Percentiles rank a stretch among this genome's conserved stretches.
Evolutionary conservation across 2,888 invertebrate species (phyloP).

Genomic region (Tiliacea aurago): DNA sequence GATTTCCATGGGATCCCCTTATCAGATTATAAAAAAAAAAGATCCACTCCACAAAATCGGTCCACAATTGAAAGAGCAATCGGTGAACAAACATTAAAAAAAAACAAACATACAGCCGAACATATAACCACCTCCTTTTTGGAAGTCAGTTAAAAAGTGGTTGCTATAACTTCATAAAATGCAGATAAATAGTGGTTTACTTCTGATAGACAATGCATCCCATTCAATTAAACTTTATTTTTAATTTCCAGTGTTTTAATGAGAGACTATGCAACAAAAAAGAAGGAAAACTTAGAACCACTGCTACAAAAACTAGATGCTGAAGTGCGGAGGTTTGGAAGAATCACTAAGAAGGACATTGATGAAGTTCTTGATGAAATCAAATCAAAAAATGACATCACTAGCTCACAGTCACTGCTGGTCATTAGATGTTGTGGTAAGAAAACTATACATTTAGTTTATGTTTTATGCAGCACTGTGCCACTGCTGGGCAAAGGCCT

Average conservation of each 20-base stretch:
- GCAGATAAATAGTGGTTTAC: neutral
- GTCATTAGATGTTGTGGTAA: slow-evolving; percentile 95
- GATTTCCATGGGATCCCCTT: too few species aligned
- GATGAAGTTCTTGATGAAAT: slow-evolving; percentile 95
- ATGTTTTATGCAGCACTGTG: too few species aligned
- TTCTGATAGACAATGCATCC: neutral
- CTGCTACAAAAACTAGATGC: slow-evolving; percentile 92
- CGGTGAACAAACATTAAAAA: too few species aligned
- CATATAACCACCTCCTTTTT: too few species aligned
- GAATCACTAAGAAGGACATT: slow-evolving; percentile 93
- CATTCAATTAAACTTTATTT: slow-evolving; percentile 19
- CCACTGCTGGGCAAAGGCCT: too few species aligned
- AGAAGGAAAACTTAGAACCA: slow-evolving; percentile 92
- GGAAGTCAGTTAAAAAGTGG: too few species aligned
- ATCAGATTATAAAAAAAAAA: too few species aligned
- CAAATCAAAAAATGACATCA: slow-evolving; percentile 92
- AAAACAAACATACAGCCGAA: too few species aligned
- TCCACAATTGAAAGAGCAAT: too few species aligned
- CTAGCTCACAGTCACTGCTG: slow-evolving; percentile 94
- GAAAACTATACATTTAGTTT: slow-evolving; percentile 33
- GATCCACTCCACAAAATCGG: too few species aligned
- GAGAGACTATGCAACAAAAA: slow-evolving; percentile 90
- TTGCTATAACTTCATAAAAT: too few species aligned
- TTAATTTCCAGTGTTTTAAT: slow-evolving; percentile 88
- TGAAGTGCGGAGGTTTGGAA: slow-evolving; percentile 93